These are phyloP conservation scores for Cheirogaleus medius DNA, from an alignment of 2,113 vertebrate species.

Conservation along the genomic window DNA sequence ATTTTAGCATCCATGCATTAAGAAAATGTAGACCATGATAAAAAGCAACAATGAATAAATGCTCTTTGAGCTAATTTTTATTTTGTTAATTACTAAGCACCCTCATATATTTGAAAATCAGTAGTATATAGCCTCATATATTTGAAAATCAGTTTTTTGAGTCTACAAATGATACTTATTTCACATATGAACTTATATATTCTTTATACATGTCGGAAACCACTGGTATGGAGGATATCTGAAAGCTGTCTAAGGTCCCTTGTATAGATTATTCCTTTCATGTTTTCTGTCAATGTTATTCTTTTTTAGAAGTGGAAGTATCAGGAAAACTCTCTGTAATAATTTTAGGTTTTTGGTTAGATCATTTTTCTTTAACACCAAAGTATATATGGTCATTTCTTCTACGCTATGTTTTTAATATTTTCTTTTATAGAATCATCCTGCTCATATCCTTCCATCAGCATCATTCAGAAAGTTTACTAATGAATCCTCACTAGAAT, in stretches of 20 bases:
- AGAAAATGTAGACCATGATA: background rate
- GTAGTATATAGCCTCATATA: background rate
- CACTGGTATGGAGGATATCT: background rate
- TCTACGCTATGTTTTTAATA: background rate
- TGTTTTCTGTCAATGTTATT: constrained; percentile 9
- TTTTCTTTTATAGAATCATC: background rate
- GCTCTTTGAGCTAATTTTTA: background rate
- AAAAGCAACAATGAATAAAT: background rate
- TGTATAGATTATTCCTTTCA: background rate
- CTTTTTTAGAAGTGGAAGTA: background rate
- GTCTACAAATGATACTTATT: background rate
- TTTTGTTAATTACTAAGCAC: background rate
- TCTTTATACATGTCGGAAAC: background rate
- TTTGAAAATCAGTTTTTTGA: background rate
- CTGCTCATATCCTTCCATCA: background rate
- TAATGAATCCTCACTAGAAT: background rate
- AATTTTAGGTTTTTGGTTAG: background rate
- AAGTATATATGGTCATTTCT: background rate
- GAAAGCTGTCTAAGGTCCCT: background rate
- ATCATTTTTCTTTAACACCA: background rate
- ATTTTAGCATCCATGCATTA: background rate
- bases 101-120: background rate
- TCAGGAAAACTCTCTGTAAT: background rate
- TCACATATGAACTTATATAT: background rate
- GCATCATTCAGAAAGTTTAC: background rate